Evolutionary conservation across 2,797 vertebrate genomes (phyloP).

Genomic region (Cygnus olor): DNA sequence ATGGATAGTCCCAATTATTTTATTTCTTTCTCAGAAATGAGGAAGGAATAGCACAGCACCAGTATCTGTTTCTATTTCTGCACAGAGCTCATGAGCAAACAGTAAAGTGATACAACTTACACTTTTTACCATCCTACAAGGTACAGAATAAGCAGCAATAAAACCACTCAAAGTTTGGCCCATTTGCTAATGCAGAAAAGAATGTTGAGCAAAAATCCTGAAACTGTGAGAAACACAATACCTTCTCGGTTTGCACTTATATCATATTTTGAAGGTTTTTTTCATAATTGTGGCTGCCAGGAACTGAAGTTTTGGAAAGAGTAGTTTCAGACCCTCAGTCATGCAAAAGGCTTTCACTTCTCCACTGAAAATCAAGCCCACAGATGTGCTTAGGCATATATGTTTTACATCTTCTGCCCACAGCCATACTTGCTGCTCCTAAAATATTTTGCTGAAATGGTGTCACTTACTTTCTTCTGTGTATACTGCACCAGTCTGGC

Average conservation of each 20-base stretch:
- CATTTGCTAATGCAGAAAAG: not conserved
- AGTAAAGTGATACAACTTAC: not conserved
- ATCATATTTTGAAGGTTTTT: not conserved
- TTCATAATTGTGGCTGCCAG: not conserved
- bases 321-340: not conserved
- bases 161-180: not conserved
- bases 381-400: not conserved
- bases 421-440: not conserved
- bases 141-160: not conserved
- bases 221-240: not conserved
- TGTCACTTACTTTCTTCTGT: not conserved
- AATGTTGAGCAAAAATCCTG: not conserved
- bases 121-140: not conserved
- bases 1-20: not conserved
- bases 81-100: not conserved
- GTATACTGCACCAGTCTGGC: not conserved
- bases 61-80: not conserved
- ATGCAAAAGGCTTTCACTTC: not conserved
- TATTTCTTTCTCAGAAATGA: not conserved
- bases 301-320: not conserved
- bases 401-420: slow-evolving; percentile 32
- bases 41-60: not conserved
- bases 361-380: not conserved
- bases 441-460: slow-evolving; percentile 22
- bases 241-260: not conserved